Evolutionary conservation across 2,888 invertebrate species (phyloP).

Genomic region (Chrysotoxum bicinctum): DNA sequence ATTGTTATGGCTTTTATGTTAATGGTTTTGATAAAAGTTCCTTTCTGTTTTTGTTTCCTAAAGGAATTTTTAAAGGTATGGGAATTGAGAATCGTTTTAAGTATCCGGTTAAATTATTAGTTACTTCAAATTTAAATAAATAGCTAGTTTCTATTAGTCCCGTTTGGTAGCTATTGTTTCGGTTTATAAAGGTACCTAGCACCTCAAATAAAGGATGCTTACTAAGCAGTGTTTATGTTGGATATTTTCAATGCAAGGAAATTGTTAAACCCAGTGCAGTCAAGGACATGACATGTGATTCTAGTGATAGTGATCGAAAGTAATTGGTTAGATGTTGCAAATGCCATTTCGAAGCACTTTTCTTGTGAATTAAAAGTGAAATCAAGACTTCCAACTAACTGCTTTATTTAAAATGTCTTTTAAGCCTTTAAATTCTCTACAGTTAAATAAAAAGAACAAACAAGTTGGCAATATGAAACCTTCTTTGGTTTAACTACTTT

Average conservation of each 20-base stretch:
- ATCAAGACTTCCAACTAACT: no score
- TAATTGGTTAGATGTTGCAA: background rate
- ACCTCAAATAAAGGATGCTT: background rate
- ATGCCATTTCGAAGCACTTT: no score
- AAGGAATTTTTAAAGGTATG: background rate
- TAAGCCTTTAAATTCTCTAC: no score
- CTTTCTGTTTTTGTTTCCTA: background rate
- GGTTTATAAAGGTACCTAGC: background rate
- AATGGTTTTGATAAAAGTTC: background rate
- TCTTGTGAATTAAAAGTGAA: no score
- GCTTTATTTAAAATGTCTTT: no score
- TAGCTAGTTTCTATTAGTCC: no score
- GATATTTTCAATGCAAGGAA: background rate
- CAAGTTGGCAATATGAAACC: no score
- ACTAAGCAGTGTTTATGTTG: background rate
- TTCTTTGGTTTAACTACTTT: no score
- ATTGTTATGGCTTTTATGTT: constrained; percentile 17
- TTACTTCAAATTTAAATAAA: no score
- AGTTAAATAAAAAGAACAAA: no score
- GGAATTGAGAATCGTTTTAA: background rate
- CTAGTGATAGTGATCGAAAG: background rate
- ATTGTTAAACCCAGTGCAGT: background rate
- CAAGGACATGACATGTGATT: background rate
- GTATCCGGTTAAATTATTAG: background rate
- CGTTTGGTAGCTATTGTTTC: no score